Evolutionary conservation across 1,140 invertebrate species (phyloP).

Genomic region (Macrotrachela quadricornifera): DNA sequence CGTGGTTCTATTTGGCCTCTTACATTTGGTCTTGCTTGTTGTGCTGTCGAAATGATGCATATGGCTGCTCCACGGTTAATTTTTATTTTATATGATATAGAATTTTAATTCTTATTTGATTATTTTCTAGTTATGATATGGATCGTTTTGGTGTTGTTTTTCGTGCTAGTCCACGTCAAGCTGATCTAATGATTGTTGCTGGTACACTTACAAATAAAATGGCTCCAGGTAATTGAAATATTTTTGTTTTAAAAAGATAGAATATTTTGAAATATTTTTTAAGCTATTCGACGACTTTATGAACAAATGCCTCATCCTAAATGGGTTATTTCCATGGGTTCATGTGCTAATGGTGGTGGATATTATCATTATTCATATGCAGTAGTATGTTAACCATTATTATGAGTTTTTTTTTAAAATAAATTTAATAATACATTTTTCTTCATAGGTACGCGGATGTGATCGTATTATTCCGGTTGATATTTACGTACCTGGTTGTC

Average conservation of each 20-base stretch:
- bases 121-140: conserved; percentile 9
- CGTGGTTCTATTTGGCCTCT: conserved; percentile 76
- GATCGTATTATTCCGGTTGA: conserved; percentile 94
- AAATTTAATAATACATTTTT: no score
- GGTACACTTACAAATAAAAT: conserved; percentile 97
- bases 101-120: no score
- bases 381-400: conserved; percentile 51
- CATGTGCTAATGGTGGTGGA: conserved; percentile 92
- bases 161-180: conserved; percentile 65
- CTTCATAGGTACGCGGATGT: conserved; percentile 54
- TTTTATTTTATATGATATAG: no score
- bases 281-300: conserved; percentile 23
- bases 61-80: conserved; percentile 56
- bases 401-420: no score
- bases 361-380: conserved; percentile 98
- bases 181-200: conserved; percentile 90
- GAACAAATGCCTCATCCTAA: conserved; percentile 72
- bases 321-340: conserved; percentile 98
- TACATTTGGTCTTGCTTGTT: conserved; percentile 87
- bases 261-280: no score
- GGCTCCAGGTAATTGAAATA: conserved; percentile 43
- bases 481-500: conserved; percentile 96
- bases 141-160: conserved; percentile 75
- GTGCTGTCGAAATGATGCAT: conserved; percentile 99
- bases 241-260: no score